These are phyloP conservation scores for Brachionus angularis DNA, from an alignment of 1,140 invertebrate genomes.

Conservation along the genomic window DNA sequence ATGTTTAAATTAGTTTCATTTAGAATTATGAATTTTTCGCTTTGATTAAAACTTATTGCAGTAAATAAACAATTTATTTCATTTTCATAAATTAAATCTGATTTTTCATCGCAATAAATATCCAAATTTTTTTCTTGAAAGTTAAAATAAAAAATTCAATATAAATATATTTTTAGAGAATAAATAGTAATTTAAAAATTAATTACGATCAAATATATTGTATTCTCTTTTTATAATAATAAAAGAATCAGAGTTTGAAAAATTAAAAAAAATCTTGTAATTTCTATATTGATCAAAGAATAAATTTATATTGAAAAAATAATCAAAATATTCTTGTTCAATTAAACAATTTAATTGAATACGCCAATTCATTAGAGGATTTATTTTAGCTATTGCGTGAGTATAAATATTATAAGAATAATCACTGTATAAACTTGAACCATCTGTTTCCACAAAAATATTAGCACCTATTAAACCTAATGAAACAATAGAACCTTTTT, in stretches of 20 bases:
- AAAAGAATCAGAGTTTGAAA: background rate
- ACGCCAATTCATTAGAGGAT: background rate
- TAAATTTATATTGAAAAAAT: background rate
- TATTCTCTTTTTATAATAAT: no score
- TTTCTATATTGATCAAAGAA: background rate
- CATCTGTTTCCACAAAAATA: background rate
- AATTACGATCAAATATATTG: no score
- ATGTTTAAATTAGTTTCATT: no score
- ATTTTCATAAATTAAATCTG: no score
- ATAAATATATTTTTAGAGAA: no score
- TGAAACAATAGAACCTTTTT: background rate
- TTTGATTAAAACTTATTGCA: no score
- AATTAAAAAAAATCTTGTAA: background rate
- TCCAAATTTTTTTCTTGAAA: no score
- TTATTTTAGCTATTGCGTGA: background rate
- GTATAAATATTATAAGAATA: background rate
- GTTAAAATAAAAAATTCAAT: no score
- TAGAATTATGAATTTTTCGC: no score
- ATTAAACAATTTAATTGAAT: background rate
- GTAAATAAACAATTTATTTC: no score
- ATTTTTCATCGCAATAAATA: no score
- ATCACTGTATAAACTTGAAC: background rate
- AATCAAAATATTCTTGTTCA: conserved; percentile 15
- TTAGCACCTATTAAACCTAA: background rate
- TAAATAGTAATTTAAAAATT: no score